Evolutionary conservation across 2,888 invertebrate species (phyloP).

Genomic region (Drosophila nigritarsus): DNA sequence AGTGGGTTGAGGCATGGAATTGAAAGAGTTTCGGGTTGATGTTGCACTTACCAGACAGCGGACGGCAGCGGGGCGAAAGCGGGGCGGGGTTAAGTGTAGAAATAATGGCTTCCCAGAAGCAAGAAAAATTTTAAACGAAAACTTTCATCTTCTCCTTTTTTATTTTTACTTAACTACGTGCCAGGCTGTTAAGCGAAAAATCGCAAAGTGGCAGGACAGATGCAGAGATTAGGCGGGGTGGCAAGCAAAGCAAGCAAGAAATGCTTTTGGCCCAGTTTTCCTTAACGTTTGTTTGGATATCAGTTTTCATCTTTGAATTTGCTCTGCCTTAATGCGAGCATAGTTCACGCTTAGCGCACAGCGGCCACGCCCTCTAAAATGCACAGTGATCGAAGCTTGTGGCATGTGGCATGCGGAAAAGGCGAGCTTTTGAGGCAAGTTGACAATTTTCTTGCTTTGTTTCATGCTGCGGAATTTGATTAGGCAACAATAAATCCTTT

Average conservation of each 20-base stretch:
- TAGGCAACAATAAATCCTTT: constrained; percentile 78
- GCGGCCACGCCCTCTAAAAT: background rate
- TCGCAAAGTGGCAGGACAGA: background rate
- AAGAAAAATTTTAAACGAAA: constrained; percentile 76
- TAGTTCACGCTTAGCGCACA: constrained; percentile 26
- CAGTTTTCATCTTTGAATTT: constrained; percentile 46
- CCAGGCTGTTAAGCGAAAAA: constrained; percentile 14
- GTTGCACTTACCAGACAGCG: constrained; percentile 62
- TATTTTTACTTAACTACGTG: constrained; percentile 63
- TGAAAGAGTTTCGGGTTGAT: constrained; percentile 61
- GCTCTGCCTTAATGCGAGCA: constrained; percentile 26
- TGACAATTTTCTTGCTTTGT: constrained; percentile 71
- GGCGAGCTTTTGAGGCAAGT: constrained; percentile 45
- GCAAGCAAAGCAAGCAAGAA: constrained; percentile 32
- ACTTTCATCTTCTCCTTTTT: constrained; percentile 35
- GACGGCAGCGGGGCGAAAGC: background rate
- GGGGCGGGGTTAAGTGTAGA: constrained; percentile 53
- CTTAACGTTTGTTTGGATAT: constrained; percentile 39
- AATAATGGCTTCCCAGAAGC: constrained; percentile 73
- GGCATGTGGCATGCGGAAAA: constrained; percentile 19
- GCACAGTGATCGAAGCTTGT: constrained; percentile 26
- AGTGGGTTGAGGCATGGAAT: constrained; percentile 39
- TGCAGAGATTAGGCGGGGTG: constrained; percentile 6
- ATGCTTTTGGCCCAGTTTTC: constrained; percentile 74
- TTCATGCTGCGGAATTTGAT: constrained; percentile 72